Base-by-base conservation (phyloP, 1,140 invertebrate species). In the Branchinecta lindahli region DNA sequence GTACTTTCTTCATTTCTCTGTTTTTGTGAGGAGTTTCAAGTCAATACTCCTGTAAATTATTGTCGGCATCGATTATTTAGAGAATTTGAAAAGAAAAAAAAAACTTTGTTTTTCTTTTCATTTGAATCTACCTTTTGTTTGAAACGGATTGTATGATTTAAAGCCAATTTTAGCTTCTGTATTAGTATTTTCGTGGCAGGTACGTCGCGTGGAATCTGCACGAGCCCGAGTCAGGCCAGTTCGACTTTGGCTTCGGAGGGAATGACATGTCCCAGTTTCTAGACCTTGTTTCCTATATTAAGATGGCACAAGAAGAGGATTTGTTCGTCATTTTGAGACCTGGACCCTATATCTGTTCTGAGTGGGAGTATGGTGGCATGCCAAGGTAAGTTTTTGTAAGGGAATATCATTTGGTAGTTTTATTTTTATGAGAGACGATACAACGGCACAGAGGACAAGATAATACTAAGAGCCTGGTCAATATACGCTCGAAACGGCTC, bases 291-390 rank as follows among this genome's bases (percentile, higher is more conserved):
- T 72, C 73, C 71, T 83, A 80, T 73, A 73, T 83, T n/a, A 73
- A 78, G 71, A 75, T 81, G n/a, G 80, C 81, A 44, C 73, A 77
- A 70, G 75, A 81, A 66, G 75, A 81, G 69, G 80, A 81, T 71
- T 75, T 83, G 15, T 76, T 81, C 21, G 79, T 81, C n/a, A 76
- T 84, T 67, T 71, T 83, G 47, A 68, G 82, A 45, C 78, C 80
- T 52, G 82, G 83, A 46, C 83, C 83, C 44, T 84, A 82, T 71
- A 82, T 83, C 71, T 81, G 81, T 72, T 77, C 80, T 12, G 88
- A 90, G 80, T 84, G 87, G 77, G 88, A 89, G 71, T 82, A 81
- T 72, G 80, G 81, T 66, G 78, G 79, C 67, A 73, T 80, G 70
- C 73, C 78, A 67, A 77, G 74, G 75, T 78, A 75, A 66, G 8